phyloP scores from a whole-genome alignment of 1,140 invertebrate genomes.

The Drosophila orena region DNA sequence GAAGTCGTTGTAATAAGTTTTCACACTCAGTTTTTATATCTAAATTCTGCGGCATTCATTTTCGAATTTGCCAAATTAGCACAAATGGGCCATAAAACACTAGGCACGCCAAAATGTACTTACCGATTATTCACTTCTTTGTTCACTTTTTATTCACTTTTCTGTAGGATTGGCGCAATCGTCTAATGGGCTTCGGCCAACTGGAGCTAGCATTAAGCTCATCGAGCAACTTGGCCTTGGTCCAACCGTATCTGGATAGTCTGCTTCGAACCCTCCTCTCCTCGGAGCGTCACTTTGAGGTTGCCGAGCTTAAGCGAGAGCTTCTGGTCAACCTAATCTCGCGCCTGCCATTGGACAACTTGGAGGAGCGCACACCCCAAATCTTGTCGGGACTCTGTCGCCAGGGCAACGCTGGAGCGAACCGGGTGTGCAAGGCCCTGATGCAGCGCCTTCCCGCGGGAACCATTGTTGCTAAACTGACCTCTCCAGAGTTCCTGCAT shows the following conservation, averaged over 20 bases:
- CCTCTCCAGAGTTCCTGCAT: slow-evolving; percentile 88
- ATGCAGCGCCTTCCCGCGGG: slow-evolving; percentile 89
- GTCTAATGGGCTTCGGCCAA: slow-evolving; percentile 86
- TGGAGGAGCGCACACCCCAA: slow-evolving; percentile 85
- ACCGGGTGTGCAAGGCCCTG: slow-evolving; percentile 87
- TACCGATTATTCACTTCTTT: slow-evolving; percentile 2
- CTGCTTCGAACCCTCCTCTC: slow-evolving; percentile 87
- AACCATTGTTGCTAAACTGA: slow-evolving; percentile 87
- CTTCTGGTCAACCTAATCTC: slow-evolving; percentile 81
- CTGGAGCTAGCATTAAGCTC: slow-evolving; percentile 86
- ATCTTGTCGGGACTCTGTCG: slow-evolving; percentile 87
- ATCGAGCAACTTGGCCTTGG: slow-evolving; percentile 85
- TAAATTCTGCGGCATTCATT: slow-evolving; percentile 17
- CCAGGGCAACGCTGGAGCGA: slow-evolving; percentile 87
- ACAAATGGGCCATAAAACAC: slow-evolving; percentile 29
- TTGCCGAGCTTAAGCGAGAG: slow-evolving; percentile 77
- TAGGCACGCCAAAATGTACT: slow-evolving; percentile 23
- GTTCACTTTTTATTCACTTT: neutral
- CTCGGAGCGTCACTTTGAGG: slow-evolving; percentile 79
- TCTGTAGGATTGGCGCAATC: slow-evolving; percentile 86
- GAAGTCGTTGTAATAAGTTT: neutral
- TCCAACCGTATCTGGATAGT: slow-evolving; percentile 88
- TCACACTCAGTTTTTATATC: neutral
- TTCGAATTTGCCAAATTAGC: slow-evolving; percentile 26
- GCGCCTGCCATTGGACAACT: slow-evolving; percentile 79